phyloP scores from a whole-genome alignment of 2,113 vertebrate species.

The Ornithorhynchus anatinus region DNA sequence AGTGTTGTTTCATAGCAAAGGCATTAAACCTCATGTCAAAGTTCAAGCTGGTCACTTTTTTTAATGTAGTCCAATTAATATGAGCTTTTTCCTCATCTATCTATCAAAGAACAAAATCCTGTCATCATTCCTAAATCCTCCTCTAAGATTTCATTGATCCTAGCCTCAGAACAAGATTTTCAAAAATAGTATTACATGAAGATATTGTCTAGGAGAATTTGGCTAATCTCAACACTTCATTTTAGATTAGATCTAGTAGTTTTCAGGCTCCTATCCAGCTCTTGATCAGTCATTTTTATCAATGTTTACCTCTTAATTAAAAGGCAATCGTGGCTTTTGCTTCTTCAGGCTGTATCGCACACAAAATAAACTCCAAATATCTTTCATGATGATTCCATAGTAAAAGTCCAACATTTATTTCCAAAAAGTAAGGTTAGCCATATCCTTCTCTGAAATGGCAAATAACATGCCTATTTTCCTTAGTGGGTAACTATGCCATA shows the following conservation, averaged over 20 bases:
- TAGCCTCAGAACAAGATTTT: slow-evolving; percentile 74
- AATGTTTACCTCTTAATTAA: slow-evolving; percentile 68
- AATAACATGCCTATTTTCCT: too few species aligned
- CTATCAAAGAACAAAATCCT: slow-evolving; percentile 66
- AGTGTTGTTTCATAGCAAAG: slow-evolving; percentile 2
- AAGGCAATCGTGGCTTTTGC: slow-evolving; percentile 55
- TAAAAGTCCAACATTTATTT: slow-evolving; percentile 32
- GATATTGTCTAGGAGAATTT: slow-evolving; percentile 69
- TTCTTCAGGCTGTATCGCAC: slow-evolving; percentile 41
- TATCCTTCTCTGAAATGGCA: too few species aligned
- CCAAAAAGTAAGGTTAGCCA: too few species aligned
- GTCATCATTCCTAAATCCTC: slow-evolving; percentile 69
- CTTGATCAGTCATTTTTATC: slow-evolving; percentile 59
- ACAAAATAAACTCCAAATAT: slow-evolving; percentile 37
- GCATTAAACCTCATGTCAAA: neutral
- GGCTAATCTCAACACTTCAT: slow-evolving; percentile 70
- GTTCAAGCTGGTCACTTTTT: slow-evolving; percentile 42
- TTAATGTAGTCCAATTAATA: slow-evolving; percentile 45
- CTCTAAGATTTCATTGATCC: slow-evolving; percentile 76
- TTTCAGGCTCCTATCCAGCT: slow-evolving; percentile 51
- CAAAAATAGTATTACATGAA: slow-evolving; percentile 62
- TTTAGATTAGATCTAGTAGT: slow-evolving; percentile 75
- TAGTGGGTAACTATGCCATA: too few species aligned
- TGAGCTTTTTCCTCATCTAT: slow-evolving; percentile 30
- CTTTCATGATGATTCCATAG: slow-evolving; percentile 11